These are phyloP conservation scores for Chironex yamaguchii DNA, from an alignment of 30 jellyfish, hydroid and myxozoan genomes.

Conservation along the genomic window DNA sequence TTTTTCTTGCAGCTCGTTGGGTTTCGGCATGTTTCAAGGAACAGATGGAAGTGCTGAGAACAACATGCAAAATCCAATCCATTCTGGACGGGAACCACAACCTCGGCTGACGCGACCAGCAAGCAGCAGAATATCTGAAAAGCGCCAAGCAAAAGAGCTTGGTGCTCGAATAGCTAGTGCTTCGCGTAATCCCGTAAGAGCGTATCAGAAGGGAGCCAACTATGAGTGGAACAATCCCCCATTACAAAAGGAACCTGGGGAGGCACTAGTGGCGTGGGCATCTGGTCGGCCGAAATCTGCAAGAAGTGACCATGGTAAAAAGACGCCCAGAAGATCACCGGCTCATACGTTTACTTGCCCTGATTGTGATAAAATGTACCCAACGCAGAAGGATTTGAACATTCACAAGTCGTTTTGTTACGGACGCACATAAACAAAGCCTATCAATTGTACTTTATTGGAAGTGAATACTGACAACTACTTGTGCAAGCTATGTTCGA, in stretches of 20 bases:
- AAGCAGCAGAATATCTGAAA: not conserved
- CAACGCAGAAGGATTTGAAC: constrained; percentile 69
- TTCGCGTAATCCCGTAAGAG: not conserved
- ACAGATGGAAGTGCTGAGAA: too few species aligned
- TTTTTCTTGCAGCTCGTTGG: too few species aligned
- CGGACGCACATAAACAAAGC: constrained; percentile 62
- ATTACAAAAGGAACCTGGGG: not conserved
- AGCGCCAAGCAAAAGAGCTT: not conserved
- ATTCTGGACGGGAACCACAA: too few species aligned
- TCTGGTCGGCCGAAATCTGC: not conserved
- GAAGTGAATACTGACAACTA: too few species aligned
- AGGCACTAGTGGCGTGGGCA: not conserved
- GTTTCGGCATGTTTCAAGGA: too few species aligned
- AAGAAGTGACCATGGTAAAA: not conserved
- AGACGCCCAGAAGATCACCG: not conserved
- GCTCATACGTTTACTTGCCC: constrained; percentile 76
- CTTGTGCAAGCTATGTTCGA: too few species aligned
- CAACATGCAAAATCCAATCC: too few species aligned
- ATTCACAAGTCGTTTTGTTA: constrained; percentile 86
- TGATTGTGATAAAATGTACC: constrained; percentile 82
- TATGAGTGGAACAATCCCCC: not conserved
- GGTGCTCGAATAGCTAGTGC: not conserved
- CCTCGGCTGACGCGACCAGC: not conserved
- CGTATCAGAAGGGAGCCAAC: not conserved
- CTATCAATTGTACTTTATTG: too few species aligned